Percentiles rank a stretch among this genome's conserved stretches.
These are phyloP conservation scores for Chaetodon auriga DNA, from an alignment of 2,113 vertebrate species.

Conservation along the genomic window DNA sequence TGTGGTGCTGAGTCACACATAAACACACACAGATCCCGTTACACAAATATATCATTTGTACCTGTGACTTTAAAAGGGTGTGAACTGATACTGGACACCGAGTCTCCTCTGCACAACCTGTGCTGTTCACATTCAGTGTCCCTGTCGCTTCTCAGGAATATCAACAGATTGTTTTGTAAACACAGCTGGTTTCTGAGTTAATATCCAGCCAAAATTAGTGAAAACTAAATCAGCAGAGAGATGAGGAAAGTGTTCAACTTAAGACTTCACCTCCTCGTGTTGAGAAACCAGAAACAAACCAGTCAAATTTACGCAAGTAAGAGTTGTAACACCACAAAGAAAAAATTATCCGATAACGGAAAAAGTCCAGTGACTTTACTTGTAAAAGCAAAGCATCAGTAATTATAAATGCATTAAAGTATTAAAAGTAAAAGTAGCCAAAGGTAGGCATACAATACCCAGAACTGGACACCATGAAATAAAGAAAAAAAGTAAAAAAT, in stretches of 20 bases:
- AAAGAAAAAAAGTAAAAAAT: no score
- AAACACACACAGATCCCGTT: conserved; percentile 52
- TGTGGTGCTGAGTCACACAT: conserved; percentile 67
- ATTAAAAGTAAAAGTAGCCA: no score
- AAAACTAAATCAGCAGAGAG: neutral
- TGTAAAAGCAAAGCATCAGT: neutral
- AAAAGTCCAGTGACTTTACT: neutral
- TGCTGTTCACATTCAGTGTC: conserved; percentile 1
- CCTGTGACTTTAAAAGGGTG: conserved; percentile 57
- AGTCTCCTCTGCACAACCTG: neutral
- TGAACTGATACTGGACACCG: neutral
- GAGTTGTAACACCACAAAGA: neutral
- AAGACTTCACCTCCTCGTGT: neutral
- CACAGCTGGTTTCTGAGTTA: conserved; percentile 35
- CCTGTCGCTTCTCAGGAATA: neutral
- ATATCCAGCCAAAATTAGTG: neutral
- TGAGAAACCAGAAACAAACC: neutral
- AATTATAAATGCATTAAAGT: neutral
- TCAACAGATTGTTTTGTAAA: conserved; percentile 3
- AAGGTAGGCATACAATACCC: no score
- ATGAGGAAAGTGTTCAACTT: neutral
- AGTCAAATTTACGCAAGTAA: neutral
- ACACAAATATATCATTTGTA: conserved; percentile 48
- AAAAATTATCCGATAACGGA: neutral
- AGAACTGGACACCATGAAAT: no score